A percentile compares a stretch with the other conserved stretches of the same genome.
Evolutionary conservation across 2,888 invertebrate species (phyloP).

Genomic region (Aproaerema taeniolella): DNA sequence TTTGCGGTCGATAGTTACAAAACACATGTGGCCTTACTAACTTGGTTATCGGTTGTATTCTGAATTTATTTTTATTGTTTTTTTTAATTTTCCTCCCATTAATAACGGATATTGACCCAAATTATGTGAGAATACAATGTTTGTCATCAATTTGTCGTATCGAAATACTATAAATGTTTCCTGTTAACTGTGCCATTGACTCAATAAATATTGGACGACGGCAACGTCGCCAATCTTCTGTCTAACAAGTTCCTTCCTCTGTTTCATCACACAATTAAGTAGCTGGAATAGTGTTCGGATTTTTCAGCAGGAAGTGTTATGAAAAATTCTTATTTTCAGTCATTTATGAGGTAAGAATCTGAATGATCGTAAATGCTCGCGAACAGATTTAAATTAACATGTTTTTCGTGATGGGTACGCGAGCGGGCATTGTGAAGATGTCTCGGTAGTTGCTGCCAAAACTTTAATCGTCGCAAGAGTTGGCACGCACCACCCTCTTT

Average conservation of each 20-base stretch:
- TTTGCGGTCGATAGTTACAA: slow-evolving; percentile 33
- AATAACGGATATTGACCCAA: too few species aligned
- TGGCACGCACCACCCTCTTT: slow-evolving; percentile 59
- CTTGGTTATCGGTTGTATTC: too few species aligned
- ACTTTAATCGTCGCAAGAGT: slow-evolving; percentile 48
- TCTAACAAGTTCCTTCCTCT: slow-evolving; percentile 7
- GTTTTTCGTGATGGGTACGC: slow-evolving; percentile 41
- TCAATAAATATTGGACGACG: slow-evolving; percentile 1
- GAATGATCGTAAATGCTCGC: slow-evolving; percentile 26
- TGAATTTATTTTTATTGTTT: too few species aligned
- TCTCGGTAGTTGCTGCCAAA: slow-evolving; percentile 31
- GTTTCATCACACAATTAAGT: not conserved
- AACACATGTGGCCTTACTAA: slow-evolving; percentile 3
- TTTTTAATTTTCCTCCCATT: too few species aligned
- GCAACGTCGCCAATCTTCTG: too few species aligned
- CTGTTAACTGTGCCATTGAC: too few species aligned
- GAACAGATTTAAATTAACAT: slow-evolving; percentile 44
- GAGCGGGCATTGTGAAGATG: slow-evolving; percentile 43
- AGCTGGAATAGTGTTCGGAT: slow-evolving; percentile 1
- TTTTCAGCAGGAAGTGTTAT: slow-evolving; percentile 13
- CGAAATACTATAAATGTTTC: slow-evolving; percentile 6
- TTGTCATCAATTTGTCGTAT: slow-evolving; percentile 8
- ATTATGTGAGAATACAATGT: too few species aligned
- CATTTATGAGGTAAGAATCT: slow-evolving; percentile 20
- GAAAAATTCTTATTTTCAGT: slow-evolving; percentile 4